Evolutionary conservation across 2,797 vertebrate genomes (phyloP).

Genomic region (Gouania willdenowi): DNA sequence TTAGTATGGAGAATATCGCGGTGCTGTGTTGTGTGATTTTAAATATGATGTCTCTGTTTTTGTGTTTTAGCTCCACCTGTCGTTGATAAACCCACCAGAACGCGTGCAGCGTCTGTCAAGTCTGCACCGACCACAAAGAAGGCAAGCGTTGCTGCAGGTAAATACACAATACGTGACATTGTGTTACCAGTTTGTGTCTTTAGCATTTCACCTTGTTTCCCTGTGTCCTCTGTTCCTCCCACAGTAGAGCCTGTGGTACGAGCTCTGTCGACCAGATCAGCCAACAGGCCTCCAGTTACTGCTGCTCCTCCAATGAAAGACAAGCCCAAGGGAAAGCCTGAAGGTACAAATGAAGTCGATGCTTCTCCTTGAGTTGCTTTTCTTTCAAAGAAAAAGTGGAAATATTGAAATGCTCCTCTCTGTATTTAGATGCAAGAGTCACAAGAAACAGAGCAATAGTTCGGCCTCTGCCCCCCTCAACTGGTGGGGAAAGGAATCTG

Average conservation of each 20-base stretch:
- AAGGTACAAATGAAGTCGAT: constrained; percentile 43
- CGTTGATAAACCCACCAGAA: constrained; percentile 33
- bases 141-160: constrained; percentile 50
- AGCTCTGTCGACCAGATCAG: constrained; percentile 44
- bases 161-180: constrained; percentile 1
- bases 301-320: constrained; percentile 29
- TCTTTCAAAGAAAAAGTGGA: not conserved
- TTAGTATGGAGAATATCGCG: not conserved
- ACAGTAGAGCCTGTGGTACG: constrained; percentile 32
- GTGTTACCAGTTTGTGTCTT: constrained; percentile 8
- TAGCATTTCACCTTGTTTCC: constrained; percentile 17
- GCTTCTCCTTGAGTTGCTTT: not conserved
- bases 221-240: constrained; percentile 7
- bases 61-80: constrained; percentile 29
- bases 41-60: not conserved
- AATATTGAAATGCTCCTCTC: not conserved
- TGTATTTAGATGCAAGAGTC: constrained; percentile 35
- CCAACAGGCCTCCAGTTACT: constrained; percentile 36
- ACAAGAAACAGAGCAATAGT: constrained; percentile 50
- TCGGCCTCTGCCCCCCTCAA: constrained; percentile 23
- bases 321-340: constrained; percentile 34
- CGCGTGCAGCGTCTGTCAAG: constrained; percentile 25
- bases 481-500: constrained; percentile 22
- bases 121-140: constrained; percentile 8
- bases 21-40: too few species aligned